Evolutionary conservation across 92 coral and sea anemone species (phyloP).

Genomic region (Porites lobata): DNA sequence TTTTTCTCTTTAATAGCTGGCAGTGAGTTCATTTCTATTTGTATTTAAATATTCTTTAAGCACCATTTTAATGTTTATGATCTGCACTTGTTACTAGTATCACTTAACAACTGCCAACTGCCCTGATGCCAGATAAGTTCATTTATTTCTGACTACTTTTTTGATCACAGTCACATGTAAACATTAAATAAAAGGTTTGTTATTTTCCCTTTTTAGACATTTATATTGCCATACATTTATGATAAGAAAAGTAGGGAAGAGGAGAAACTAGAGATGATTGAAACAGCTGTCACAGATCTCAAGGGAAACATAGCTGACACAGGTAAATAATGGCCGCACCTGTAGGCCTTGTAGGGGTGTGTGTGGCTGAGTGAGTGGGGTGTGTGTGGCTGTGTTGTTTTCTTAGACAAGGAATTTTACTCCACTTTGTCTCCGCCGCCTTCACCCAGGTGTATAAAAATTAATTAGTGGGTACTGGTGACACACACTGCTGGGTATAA

Average conservation of each 20-base stretch:
- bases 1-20: too few relatives aligned
- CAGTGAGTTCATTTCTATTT: too few relatives aligned
- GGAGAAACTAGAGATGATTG: conserved; percentile 79
- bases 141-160: too few relatives aligned
- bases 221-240: conserved; percentile 73
- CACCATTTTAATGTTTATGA: too few relatives aligned
- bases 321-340: conserved; percentile 36
- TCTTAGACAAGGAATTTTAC: background rate
- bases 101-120: too few relatives aligned
- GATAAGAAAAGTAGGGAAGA: conserved; percentile 74
- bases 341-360: too few relatives aligned
- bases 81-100: background rate
- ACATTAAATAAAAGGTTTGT: background rate
- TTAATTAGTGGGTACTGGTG: background rate
- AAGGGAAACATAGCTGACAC: conserved; percentile 68
- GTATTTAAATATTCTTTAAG: too few relatives aligned
- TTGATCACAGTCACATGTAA: too few relatives aligned
- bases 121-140: too few relatives aligned
- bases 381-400: background rate
- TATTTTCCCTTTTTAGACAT: conserved; percentile 53
- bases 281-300: conserved; percentile 72
- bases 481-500: background rate
- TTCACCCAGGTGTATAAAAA: background rate
- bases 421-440: background rate
- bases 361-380: too few relatives aligned